Conservation (phyloP, 2,113 vertebrate genomes). For the Pteronura brasiliensis region DNA sequence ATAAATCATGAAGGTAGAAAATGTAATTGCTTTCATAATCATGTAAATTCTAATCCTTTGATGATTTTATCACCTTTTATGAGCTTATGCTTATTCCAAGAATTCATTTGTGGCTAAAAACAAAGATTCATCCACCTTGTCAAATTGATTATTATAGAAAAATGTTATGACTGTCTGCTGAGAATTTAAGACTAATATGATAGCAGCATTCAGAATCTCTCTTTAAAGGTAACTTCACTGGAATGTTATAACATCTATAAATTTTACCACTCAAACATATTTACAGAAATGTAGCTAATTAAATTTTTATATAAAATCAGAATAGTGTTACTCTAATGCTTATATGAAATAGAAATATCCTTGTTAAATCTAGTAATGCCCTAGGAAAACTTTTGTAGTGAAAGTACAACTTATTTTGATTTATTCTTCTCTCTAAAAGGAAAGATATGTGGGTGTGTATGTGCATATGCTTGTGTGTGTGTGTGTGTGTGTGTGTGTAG, state of each 20-base stretch:
- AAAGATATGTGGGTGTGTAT: background rate
- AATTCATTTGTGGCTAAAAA: background rate
- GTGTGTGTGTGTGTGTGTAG: background rate
- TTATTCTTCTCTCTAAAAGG: background rate
- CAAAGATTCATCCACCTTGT: background rate
- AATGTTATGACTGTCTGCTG: background rate
- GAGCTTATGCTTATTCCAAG: background rate
- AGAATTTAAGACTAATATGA: background rate
- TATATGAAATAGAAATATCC: background rate
- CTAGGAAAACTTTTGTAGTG: background rate
- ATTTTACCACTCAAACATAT: background rate
- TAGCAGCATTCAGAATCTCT: background rate
- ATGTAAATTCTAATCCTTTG: background rate
- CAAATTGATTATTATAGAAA: conserved; percentile 3
- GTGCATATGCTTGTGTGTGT: background rate
- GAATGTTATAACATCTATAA: background rate
- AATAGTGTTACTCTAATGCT: background rate
- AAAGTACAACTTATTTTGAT: background rate
- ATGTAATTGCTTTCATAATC: background rate
- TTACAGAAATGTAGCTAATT: background rate
- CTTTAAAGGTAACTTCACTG: background rate
- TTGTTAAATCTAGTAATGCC: background rate
- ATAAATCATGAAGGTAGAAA: background rate
- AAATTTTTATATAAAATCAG: background rate
- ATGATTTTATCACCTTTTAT: background rate